phyloP scores from a whole-genome alignment of 2,888 invertebrate genomes.

The Leptinotarsa peninsularis region DNA sequence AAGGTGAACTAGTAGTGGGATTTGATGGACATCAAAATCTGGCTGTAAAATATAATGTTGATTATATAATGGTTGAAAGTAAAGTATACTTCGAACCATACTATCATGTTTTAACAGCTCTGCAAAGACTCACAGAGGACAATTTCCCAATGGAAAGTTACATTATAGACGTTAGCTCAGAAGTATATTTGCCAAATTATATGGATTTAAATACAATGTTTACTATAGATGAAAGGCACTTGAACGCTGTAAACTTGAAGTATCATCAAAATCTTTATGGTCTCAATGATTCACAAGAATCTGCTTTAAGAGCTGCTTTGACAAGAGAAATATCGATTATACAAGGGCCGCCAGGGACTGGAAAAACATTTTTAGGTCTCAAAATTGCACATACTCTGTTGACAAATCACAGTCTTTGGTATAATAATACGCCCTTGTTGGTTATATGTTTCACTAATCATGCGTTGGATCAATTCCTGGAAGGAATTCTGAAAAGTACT shows the following conservation, averaged over 20 bases:
- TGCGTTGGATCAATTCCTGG: conserved; percentile 87
- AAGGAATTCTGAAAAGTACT: conserved; percentile 70
- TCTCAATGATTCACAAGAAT: conserved; percentile 69
- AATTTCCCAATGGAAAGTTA: conserved; percentile 78
- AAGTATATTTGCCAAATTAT: conserved; percentile 64
- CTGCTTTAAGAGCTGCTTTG: conserved; percentile 76
- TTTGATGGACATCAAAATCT: conserved; percentile 66
- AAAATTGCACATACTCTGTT: conserved; percentile 79
- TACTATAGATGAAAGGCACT: background rate
- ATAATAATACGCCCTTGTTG: conserved; percentile 72
- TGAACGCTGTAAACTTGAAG: background rate
- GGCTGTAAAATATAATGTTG: conserved; percentile 6
- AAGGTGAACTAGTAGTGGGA: conserved; percentile 67
- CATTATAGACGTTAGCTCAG: conserved; percentile 70
- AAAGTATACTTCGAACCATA: conserved; percentile 86
- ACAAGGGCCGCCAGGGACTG: conserved; percentile 91
- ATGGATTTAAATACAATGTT: conserved; percentile 46
- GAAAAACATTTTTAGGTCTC: conserved; percentile 84
- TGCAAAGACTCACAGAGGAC: conserved; percentile 71
- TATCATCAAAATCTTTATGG: conserved; percentile 8
- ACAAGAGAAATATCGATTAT: conserved; percentile 80
- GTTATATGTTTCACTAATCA: conserved; percentile 88
- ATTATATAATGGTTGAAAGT: conserved; percentile 78
- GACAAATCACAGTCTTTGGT: conserved; percentile 68
- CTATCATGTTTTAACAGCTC: conserved; percentile 77